These are phyloP conservation scores for Cygnus buccinator DNA, from an alignment of 2,113 vertebrate species.

Conservation along the genomic window DNA sequence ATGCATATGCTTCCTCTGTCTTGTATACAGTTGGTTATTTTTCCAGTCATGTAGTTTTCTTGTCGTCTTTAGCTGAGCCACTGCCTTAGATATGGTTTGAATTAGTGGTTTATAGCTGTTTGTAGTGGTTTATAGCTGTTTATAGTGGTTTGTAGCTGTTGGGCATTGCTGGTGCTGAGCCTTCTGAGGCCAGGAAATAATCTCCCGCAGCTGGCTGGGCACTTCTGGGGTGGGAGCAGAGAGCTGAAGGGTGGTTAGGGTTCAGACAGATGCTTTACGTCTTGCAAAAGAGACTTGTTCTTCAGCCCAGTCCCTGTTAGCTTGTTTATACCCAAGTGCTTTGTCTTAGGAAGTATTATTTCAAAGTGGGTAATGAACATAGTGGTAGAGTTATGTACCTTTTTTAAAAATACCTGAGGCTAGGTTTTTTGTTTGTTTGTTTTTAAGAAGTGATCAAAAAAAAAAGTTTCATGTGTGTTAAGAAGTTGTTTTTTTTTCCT, in stretches of 20 bases:
- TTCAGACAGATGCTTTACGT: background rate
- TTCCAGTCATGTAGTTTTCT: background rate
- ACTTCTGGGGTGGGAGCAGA: conserved; percentile 17
- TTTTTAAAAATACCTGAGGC: background rate
- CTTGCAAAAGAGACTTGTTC: background rate
- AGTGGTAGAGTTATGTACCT: background rate
- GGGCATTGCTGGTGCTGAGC: background rate
- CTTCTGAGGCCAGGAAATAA: background rate
- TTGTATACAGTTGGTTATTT: background rate
- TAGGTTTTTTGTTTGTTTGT: background rate
- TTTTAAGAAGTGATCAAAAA: background rate
- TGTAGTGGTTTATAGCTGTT: too few species aligned
- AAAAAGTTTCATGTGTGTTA: background rate
- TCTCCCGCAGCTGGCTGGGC: background rate
- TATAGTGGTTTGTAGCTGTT: background rate
- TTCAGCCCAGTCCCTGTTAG: background rate
- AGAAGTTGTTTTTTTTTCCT: background rate
- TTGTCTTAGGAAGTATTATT: background rate
- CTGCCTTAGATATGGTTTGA: background rate
- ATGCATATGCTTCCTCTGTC: accelerated
- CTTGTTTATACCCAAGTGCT: background rate
- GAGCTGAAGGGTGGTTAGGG: background rate
- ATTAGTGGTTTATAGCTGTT: background rate
- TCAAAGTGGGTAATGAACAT: background rate
- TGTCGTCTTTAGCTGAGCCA: background rate